Evolutionary conservation across 2,797 vertebrate species (phyloP), one percentile per base, ranked within the genome.

Genomic region (Cheirogaleus major): DNA sequence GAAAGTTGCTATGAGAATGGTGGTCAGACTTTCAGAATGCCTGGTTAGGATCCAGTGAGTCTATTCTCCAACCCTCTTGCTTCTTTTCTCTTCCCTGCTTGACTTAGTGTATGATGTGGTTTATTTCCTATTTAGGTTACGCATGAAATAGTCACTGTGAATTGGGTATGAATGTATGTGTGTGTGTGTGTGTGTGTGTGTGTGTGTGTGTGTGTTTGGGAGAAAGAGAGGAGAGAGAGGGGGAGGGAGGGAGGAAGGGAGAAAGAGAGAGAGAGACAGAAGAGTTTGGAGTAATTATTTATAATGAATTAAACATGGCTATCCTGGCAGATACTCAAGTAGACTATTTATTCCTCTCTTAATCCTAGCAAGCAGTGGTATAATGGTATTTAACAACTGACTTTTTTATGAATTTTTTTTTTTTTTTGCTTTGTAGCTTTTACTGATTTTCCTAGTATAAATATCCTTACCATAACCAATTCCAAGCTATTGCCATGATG

Each of bases 221-320:
- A 50, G 55, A 41, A 4, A 59, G 25, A 55, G 12, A 4, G 11
- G 7, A 38, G 9, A 23, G 30, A 50, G 1, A 7, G 20, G 13
- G 75, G 13, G 32, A 35, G 79, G 30, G 14, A 23, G 32, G 2
- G 75, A 15, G 76, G 45, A 45, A 45, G 45, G 11, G 45, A 15
- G 25, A 41, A 10, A 32, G 41, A 15, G 41, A 20, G 55, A 79
- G n/a, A 38, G n/a, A 79, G 59, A 35, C 12, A n/a, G 30, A 12
- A 11, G 22, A 27, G n/a, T 22, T 18, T 48, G 38, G 0, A 76
- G 23, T 45, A 52, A 43, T 27, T 81, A 67, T 70, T 85, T 73
- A 86, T 75, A 61, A 63, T 32, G 48, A 92, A 45, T 88, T 82
- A 35, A 72, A 23, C 9, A 75, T 76, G 57, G 14, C 18, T 81